Conservation (phyloP, 2,888 invertebrate genomes). For the Trachelus tabidus region DNA sequence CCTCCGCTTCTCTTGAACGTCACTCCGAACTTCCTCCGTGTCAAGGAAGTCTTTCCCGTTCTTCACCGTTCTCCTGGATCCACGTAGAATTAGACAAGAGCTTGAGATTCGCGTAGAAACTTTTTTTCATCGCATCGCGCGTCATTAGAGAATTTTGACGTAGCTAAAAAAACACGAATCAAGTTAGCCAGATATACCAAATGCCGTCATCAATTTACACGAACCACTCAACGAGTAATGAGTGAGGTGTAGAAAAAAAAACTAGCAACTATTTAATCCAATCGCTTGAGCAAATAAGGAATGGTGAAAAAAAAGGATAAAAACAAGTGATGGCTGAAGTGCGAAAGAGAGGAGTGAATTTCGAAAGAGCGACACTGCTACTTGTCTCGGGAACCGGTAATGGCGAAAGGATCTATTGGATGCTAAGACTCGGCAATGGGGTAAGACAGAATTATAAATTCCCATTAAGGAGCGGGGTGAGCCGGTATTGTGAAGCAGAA, state of each 20-base stretch:
- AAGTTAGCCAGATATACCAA: neutral
- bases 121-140: neutral
- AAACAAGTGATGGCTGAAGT: neutral
- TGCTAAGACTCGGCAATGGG: neutral
- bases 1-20: slow-evolving; percentile 1
- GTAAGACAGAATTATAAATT: slow-evolving; percentile 3
- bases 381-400: neutral
- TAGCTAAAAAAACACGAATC: neutral
- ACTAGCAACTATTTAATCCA: neutral
- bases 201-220: neutral
- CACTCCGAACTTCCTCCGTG: neutral
- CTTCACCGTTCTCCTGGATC: neutral
- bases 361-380: neutral
- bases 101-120: neutral
- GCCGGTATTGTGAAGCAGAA: neutral
- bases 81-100: neutral
- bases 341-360: neutral
- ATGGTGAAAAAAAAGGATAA: neutral
- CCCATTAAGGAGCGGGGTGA: neutral
- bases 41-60: neutral
- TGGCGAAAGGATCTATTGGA: neutral
- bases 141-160: neutral
- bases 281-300: neutral
- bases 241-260: neutral
- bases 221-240: neutral